Base-by-base conservation (phyloP, 2,888 invertebrate genomes). In the Augochlorella aurata region DNA sequence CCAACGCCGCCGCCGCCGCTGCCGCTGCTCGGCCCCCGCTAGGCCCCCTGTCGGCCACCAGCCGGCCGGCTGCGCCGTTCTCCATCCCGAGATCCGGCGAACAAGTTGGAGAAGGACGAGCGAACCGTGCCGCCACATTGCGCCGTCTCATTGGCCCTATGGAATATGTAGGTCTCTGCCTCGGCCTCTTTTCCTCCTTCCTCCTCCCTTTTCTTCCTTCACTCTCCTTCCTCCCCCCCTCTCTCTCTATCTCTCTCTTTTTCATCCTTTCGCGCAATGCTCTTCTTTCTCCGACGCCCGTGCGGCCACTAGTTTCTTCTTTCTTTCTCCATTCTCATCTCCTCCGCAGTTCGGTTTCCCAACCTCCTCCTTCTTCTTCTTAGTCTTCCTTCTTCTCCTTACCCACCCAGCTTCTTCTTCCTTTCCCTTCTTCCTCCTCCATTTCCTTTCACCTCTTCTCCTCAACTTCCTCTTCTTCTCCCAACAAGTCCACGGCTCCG, bases 121-220 rank as follows among this genome's bases (percentile, higher is more conserved):
- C 72, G 67, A 63, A 77, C 84, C 89, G 87, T 88, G 85, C 88
- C 87, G 91, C 92, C 92, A 93, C 93, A 92, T 93, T 92, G 93
- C 93, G 93, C 93, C 93, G 92, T 93, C 92, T 93, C 93, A 93
- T 93, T 93, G 93, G 93, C 92, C 91, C 90, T 88, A 81, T 88
- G 88, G 91, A 92, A 91, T 92, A 93, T 93, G 92, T 93, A 92
- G 93, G 93, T 92, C 92, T 91, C 89, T 87, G 88, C 85, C 83
- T 87, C 86, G 85, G 78, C 83, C 82, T 85, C 82, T 84, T 84
- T 80, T 63, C 76, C 69, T 54, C 74, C 72, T 73, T 81, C 75
- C 58, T 29, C 21, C 38, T 47, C 29, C 16, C 18, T 9, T 14
- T 38, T 58, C 68, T 44, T 74, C 77, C 75, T 67, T 44, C 65